These are phyloP conservation scores for Laothoe populi DNA, from an alignment of 2,888 invertebrate species.

Conservation along the genomic window DNA sequence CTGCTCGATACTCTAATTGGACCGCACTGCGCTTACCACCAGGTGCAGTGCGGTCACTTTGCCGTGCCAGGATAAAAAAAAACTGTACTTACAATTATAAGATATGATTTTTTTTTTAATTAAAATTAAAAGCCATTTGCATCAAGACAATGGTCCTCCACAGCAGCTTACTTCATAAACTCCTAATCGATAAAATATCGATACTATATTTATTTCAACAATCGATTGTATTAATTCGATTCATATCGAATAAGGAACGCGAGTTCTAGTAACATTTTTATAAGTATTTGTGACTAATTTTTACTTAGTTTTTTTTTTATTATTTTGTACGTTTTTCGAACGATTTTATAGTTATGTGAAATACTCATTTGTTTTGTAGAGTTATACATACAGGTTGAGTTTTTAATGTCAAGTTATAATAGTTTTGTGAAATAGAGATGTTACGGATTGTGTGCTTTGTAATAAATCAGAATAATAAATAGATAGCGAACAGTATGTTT, in stretches of 20 bases:
- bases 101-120: too few relatives aligned
- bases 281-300: constrained; percentile 53
- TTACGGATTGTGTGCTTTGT: background rate
- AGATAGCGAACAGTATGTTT: background rate
- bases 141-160: background rate
- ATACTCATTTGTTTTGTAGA: background rate
- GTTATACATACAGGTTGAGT: background rate
- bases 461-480: background rate
- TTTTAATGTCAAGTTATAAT: constrained; percentile 1
- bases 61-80: too few relatives aligned
- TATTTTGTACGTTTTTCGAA: constrained; percentile 31
- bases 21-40: too few relatives aligned
- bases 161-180: background rate
- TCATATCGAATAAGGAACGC: constrained; percentile 27
- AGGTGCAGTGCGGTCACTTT: too few relatives aligned
- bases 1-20: too few relatives aligned
- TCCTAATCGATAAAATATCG: constrained; percentile 8
- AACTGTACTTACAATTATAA: too few relatives aligned
- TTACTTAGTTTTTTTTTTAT: constrained; percentile 40
- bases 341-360: constrained; percentile 33
- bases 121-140: background rate
- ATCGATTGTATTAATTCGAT: constrained; percentile 29
- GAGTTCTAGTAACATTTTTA: constrained; percentile 42
- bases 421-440: background rate
- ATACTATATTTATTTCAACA: constrained; percentile 14